These are phyloP conservation scores for Meiosimyza platycephala DNA, from an alignment of 2,888 invertebrate genomes.

Conservation along the genomic window DNA sequence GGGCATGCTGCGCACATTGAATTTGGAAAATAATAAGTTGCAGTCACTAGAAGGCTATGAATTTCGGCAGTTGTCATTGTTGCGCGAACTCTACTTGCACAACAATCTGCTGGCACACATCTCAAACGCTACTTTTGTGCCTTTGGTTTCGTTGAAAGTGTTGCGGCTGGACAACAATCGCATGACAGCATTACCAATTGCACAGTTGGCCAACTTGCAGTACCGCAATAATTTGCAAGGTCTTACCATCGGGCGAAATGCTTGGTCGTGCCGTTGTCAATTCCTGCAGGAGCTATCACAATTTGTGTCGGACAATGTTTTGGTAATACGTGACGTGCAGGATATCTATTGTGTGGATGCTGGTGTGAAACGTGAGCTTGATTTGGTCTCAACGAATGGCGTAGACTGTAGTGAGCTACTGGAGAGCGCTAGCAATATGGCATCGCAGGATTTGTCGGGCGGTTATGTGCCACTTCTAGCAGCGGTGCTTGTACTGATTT, in stretches of 20 bases:
- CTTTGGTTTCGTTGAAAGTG: constrained; percentile 81
- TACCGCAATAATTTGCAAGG: constrained; percentile 74
- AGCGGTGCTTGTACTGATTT: constrained; percentile 80
- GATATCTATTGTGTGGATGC: constrained; percentile 87
- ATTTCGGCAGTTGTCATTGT: constrained; percentile 82
- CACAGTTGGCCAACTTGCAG: constrained; percentile 74
- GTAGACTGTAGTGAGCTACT: constrained; percentile 84
- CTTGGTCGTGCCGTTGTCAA: constrained; percentile 92
- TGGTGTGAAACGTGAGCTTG: constrained; percentile 79
- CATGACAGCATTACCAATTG: constrained; percentile 82
- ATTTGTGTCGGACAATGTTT: constrained; percentile 84
- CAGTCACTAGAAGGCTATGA: constrained; percentile 84
- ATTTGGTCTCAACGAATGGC: constrained; percentile 68
- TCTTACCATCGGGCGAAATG: constrained; percentile 83
- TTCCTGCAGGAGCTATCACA: constrained; percentile 86
- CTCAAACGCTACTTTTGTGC: constrained; percentile 82
- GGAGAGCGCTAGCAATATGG: constrained; percentile 71
- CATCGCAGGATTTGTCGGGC: constrained; percentile 77
- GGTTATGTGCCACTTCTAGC: constrained; percentile 88
- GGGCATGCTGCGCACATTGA: constrained; percentile 80
- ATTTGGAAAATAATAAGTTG: constrained; percentile 87
- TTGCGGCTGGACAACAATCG: constrained; percentile 87
- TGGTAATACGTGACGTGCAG: constrained; percentile 81
- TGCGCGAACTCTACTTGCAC: constrained; percentile 86
- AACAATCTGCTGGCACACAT: constrained; percentile 85